These are phyloP conservation scores for Portunus trituberculatus DNA, from an alignment of 1,140 invertebrate species.

Conservation along the genomic window DNA sequence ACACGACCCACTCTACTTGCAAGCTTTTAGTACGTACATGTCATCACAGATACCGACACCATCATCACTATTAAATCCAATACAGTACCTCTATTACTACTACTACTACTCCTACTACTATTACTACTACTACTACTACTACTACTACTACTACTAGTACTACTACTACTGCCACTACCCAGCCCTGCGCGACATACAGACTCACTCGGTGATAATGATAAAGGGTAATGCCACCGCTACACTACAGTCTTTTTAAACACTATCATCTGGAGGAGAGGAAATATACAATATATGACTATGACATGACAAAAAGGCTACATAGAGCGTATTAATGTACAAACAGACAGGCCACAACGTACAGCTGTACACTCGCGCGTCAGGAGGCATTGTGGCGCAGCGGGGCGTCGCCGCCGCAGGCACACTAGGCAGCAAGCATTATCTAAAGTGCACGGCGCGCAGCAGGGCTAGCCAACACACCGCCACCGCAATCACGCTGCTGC, in stretches of 20 bases:
- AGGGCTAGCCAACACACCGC: neutral
- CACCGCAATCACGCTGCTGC: neutral
- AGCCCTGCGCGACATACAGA: too few species aligned
- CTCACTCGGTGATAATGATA: neutral
- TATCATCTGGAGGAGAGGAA: neutral
- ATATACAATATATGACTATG: neutral
- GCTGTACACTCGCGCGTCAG: neutral
- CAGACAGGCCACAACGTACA: slow-evolving; percentile 32
- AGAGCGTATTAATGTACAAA: slow-evolving; percentile 51
- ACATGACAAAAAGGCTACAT: neutral
- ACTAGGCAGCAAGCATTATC: neutral
- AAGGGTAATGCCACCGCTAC: neutral
- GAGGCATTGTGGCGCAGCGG: neutral
- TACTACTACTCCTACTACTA: too few species aligned
- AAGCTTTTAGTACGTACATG: too few species aligned
- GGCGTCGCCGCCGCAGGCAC: neutral
- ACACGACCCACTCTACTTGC: too few species aligned
- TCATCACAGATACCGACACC: too few species aligned
- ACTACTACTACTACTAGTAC: too few species aligned
- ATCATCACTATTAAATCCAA: too few species aligned
- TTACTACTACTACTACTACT: too few species aligned
- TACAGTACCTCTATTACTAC: too few species aligned
- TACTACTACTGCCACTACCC: too few species aligned
- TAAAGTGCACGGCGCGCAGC: neutral
- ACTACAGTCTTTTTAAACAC: neutral